These are phyloP conservation scores for Chelonus formosanus DNA, from an alignment of 2,888 invertebrate genomes.

Conservation along the genomic window DNA sequence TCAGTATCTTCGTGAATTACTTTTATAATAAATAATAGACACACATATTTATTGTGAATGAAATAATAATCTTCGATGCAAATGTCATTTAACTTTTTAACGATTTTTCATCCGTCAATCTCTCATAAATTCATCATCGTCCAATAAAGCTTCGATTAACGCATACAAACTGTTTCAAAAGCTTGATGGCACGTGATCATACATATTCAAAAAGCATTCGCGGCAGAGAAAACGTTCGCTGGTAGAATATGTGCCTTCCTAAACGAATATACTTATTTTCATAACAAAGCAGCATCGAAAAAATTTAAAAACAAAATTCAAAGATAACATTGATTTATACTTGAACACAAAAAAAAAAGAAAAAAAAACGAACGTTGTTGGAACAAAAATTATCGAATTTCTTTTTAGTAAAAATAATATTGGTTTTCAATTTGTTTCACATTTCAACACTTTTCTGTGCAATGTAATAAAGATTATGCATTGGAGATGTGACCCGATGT, in stretches of 20 bases:
- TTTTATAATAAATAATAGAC: no score
- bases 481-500: no score
- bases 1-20: neutral
- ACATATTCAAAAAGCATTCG: constrained; percentile 27
- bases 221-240: neutral
- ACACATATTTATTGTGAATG: neutral
- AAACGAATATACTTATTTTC: constrained; percentile 21
- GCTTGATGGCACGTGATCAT: constrained; percentile 30
- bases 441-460: no score
- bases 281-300: constrained; percentile 17
- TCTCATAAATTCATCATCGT: constrained; percentile 15
- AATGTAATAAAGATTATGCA: no score
- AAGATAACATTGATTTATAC: no score
- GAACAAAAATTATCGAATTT: no score
- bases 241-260: neutral
- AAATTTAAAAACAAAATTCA: neutral
- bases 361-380: no score
- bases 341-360: no score
- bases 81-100: constrained; percentile 19
- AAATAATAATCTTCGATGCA: neutral
- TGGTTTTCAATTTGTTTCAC: no score
- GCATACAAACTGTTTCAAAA: constrained; percentile 28
- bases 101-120: constrained; percentile 22
- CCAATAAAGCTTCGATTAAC: neutral
- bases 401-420: no score